Percentiles rank a stretch among this genome's conserved stretches.
Evolutionary conservation across 2,113 vertebrate species (phyloP).

Genomic region (Nesogale talazaci): DNA sequence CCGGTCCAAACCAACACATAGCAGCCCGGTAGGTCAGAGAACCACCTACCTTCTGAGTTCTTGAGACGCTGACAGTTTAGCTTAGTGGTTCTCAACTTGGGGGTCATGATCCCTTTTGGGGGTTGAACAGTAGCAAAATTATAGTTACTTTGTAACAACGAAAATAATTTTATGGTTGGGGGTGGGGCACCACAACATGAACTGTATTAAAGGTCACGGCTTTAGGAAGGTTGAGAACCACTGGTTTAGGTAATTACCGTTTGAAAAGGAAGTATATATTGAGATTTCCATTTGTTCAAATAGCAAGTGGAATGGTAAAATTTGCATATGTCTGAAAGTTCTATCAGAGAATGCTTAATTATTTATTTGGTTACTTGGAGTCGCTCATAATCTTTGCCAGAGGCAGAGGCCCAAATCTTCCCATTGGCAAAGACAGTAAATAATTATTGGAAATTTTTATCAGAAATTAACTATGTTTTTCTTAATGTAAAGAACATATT

Average conservation of each 20-base stretch:
- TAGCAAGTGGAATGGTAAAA: slow-evolving; percentile 9
- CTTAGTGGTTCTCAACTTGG: too few species aligned
- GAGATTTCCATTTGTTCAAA: slow-evolving; percentile 44
- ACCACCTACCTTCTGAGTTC: too few species aligned
- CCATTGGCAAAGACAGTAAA: not conserved
- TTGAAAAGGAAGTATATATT: not conserved
- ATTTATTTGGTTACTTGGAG: slow-evolving; percentile 13
- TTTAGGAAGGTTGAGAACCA: too few species aligned
- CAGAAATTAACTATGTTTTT: not conserved
- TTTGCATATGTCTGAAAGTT: slow-evolving; percentile 38
- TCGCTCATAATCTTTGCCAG: not conserved
- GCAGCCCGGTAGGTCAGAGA: too few species aligned
- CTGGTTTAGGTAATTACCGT: not conserved
- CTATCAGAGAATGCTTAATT: not conserved
- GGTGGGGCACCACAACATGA: too few species aligned
- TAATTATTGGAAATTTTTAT: not conserved
- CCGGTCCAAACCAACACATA: too few species aligned
- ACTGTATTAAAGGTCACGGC: too few species aligned
- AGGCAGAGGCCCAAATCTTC: not conserved
- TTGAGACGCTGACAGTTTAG: too few species aligned
- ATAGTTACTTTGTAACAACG: too few species aligned
- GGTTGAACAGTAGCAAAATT: too few species aligned
- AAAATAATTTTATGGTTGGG: too few species aligned
- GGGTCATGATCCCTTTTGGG: too few species aligned
- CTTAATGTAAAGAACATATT: not conserved